Percentiles rank a stretch among this genome's conserved stretches.
Conservation (phyloP, 2,797 vertebrate species). For the Rhyacichthys aspro region DNA sequence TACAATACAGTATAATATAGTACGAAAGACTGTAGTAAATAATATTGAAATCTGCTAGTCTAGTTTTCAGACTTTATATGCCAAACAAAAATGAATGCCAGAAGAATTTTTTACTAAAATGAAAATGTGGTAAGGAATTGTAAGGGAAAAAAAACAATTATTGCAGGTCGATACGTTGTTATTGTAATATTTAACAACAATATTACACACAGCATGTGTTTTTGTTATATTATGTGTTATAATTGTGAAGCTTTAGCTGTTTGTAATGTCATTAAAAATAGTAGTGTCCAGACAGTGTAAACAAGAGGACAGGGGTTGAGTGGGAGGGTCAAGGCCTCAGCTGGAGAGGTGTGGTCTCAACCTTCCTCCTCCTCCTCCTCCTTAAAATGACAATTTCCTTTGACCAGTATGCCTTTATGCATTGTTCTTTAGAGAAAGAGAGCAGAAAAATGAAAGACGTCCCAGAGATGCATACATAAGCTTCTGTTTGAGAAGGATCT, state of each 20-base stretch:
- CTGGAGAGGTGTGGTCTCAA: constrained; percentile 62
- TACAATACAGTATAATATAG: no score
- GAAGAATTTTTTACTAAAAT: no score
- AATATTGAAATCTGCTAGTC: no score
- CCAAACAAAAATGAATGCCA: no score
- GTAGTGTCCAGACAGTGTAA: not conserved
- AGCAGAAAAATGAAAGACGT: not conserved
- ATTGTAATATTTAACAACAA: no score
- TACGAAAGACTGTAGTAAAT: no score
- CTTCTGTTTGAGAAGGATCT: not conserved
- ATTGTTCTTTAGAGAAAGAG: constrained; percentile 43
- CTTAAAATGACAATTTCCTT: constrained; percentile 11
- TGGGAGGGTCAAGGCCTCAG: constrained; percentile 40
- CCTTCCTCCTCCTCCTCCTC: constrained; percentile 8
- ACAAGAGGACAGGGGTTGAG: not conserved
- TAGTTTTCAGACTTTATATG: no score
- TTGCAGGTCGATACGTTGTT: no score
- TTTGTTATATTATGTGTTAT: not conserved
- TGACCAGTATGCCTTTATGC: constrained; percentile 23
- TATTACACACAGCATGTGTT: not conserved
- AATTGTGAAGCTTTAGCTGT: no score
- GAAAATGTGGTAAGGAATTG: no score
- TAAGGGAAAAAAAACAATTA: no score
- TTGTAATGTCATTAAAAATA: not conserved
- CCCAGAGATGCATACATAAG: constrained; percentile 5